Conservation (phyloP, 2,113 vertebrate genomes). For the Pelusios castaneus region DNA sequence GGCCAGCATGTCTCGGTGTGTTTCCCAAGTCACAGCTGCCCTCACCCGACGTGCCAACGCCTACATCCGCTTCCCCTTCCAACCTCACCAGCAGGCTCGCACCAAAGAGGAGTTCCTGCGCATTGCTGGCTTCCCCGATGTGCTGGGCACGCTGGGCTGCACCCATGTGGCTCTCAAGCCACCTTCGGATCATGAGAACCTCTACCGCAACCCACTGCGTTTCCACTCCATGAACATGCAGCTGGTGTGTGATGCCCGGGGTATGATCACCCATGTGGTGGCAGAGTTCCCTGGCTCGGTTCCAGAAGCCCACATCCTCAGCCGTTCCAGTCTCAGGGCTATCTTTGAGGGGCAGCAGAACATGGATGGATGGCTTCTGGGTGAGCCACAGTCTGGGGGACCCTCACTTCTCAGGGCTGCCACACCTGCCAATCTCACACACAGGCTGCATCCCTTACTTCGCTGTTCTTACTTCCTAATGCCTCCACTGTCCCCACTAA, state of each 20-base stretch:
- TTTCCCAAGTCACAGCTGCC: not conserved
- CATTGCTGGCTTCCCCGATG: not conserved
- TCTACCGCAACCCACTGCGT: not conserved
- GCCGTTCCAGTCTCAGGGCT: not conserved
- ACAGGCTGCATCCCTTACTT: not conserved
- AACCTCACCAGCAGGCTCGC: not conserved
- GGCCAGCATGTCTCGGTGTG: not conserved
- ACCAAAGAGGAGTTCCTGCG: not conserved
- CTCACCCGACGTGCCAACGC: not conserved
- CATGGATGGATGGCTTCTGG: not conserved
- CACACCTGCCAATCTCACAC: not conserved
- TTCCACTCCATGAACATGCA: slow-evolving; percentile 1
- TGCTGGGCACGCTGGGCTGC: not conserved
- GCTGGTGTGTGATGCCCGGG: not conserved
- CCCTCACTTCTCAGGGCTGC: not conserved
- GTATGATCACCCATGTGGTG: not conserved
- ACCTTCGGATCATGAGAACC: not conserved
- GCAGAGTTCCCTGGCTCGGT: not conserved
- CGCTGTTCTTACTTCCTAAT: too few relatives aligned
- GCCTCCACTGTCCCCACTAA: not conserved
- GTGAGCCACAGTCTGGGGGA: not conserved
- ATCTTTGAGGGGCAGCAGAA: not conserved
- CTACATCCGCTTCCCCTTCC: not conserved
- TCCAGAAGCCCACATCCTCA: not conserved
- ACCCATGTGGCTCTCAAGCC: not conserved